phyloP scores from a whole-genome alignment of 2,113 vertebrate species.

The Rhinopomastus cyanomelas region DNA sequence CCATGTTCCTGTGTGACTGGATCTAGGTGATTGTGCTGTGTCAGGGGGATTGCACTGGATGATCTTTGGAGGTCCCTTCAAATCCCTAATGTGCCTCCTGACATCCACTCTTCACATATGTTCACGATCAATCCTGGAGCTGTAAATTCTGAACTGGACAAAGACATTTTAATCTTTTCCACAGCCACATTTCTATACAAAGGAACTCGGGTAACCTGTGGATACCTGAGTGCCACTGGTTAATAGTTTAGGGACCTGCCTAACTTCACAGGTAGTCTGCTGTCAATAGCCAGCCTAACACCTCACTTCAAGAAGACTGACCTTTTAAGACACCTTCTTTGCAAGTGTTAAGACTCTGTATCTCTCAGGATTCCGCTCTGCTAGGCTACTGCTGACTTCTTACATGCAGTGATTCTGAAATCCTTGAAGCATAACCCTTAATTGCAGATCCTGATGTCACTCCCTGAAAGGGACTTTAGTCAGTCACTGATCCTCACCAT shows the following conservation, averaged over 20 bases:
- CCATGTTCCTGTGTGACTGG: too few species aligned
- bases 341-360: neutral
- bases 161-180: neutral
- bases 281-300: neutral
- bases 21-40: too few species aligned
- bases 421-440: neutral
- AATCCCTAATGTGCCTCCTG: too few species aligned
- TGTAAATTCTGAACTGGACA: neutral
- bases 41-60: too few species aligned
- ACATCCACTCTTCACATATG: too few species aligned
- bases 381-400: neutral
- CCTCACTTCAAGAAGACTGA: neutral
- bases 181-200: neutral
- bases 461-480: conserved; percentile 34
- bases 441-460: neutral
- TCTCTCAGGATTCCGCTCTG: neutral
- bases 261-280: neutral
- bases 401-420: neutral
- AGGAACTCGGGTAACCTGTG: accelerated
- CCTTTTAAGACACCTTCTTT: neutral
- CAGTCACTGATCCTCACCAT: conserved; percentile 45
- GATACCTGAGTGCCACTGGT: too few species aligned
- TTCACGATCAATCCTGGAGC: neutral
- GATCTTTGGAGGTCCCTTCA: too few species aligned
- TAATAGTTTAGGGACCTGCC: neutral